Percentiles rank a stretch among this genome's conserved stretches.
phyloP scores from a whole-genome alignment of 1,140 invertebrate species.

The Bombus impatiens region DNA sequence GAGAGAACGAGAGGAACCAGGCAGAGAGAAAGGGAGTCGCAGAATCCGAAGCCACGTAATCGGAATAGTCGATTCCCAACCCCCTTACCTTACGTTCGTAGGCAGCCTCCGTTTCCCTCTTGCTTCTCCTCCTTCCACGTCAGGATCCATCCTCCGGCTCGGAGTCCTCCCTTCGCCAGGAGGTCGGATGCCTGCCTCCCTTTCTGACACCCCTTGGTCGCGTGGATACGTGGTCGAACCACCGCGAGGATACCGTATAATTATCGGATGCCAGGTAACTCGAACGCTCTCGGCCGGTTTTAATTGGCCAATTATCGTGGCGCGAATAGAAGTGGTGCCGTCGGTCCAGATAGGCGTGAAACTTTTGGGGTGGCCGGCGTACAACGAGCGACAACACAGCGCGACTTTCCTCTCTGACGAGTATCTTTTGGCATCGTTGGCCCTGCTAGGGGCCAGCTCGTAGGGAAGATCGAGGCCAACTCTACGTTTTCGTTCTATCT shows the following conservation, averaged over 20 bases:
- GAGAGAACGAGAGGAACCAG: slow-evolving; percentile 25
- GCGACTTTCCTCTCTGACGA: slow-evolving; percentile 72
- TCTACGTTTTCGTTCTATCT: background rate
- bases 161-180: slow-evolving; percentile 10
- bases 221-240: slow-evolving; percentile 79
- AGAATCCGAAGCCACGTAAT: slow-evolving; percentile 79
- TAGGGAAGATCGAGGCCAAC: slow-evolving; percentile 41
- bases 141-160: slow-evolving; percentile 13
- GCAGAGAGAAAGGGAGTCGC: slow-evolving; percentile 58
- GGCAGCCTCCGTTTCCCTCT: slow-evolving; percentile 48
- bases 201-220: slow-evolving; percentile 69
- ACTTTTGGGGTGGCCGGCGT: slow-evolving; percentile 77
- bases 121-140: slow-evolving; percentile 46
- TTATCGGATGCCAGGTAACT: slow-evolving; percentile 82
- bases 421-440: slow-evolving; percentile 69
- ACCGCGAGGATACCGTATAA: slow-evolving; percentile 80
- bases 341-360: slow-evolving; percentile 80
- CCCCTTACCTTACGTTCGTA: slow-evolving; percentile 53
- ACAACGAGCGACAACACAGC: slow-evolving; percentile 72
- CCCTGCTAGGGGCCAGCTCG: slow-evolving; percentile 28
- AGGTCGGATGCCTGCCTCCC: slow-evolving; percentile 22
- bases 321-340: slow-evolving; percentile 76
- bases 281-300: slow-evolving; percentile 78
- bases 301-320: slow-evolving; percentile 83
- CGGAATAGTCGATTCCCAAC: slow-evolving; percentile 79